A percentile compares a stretch with the other conserved stretches of the same genome.
These are phyloP conservation scores for Metalampra italica DNA, from an alignment of 2,888 invertebrate genomes.

Conservation along the genomic window DNA sequence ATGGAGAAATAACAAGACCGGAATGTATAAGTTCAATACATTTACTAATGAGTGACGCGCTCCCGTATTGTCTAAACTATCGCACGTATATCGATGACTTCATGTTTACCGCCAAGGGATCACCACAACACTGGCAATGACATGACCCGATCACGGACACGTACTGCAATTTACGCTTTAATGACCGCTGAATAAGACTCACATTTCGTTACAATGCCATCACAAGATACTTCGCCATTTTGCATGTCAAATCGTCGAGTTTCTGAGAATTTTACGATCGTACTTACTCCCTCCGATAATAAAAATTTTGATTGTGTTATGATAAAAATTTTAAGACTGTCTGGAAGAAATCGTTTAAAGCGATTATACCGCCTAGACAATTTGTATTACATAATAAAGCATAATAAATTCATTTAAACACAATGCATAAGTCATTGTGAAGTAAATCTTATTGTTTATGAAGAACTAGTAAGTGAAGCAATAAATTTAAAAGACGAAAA, in stretches of 20 bases:
- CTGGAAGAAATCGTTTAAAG: too few species aligned
- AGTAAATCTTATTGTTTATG: too few species aligned
- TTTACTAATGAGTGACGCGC: conserved; percentile 50
- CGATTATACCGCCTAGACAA: too few species aligned
- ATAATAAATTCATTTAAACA: too few species aligned
- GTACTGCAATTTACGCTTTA: conserved; percentile 15
- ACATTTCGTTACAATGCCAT: conserved; percentile 6
- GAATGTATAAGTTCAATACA: conserved; percentile 40
- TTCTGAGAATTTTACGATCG: neutral
- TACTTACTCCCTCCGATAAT: neutral
- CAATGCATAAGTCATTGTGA: too few species aligned
- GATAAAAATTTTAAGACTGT: neutral
- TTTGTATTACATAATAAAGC: too few species aligned
- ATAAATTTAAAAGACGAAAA: too few species aligned
- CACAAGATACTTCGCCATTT: neutral
- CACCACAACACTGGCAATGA: conserved; percentile 45
- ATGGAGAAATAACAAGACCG: conserved; percentile 47
- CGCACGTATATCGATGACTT: conserved; percentile 48
- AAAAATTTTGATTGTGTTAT: neutral
- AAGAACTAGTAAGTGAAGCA: too few species aligned
- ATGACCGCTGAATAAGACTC: conserved; percentile 12
- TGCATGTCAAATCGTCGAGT: neutral
- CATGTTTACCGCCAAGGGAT: conserved; percentile 38
- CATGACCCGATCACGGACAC: conserved; percentile 36
- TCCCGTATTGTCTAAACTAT: conserved; percentile 33